These are phyloP conservation scores for Zaprionus tsacasi DNA, from an alignment of 1,140 invertebrate genomes.

Conservation along the genomic window DNA sequence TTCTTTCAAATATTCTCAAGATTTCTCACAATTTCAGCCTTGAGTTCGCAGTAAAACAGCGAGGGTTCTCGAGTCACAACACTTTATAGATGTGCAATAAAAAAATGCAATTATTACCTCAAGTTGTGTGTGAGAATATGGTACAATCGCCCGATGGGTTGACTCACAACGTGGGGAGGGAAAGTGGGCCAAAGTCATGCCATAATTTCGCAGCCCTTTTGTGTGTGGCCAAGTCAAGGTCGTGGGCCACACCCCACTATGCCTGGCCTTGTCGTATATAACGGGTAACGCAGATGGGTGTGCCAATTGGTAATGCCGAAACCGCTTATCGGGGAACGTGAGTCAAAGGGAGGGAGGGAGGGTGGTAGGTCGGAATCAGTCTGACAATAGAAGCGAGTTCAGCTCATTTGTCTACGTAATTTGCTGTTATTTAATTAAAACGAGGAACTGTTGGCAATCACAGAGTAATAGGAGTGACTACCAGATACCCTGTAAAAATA, in stretches of 20 bases:
- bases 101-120: slow-evolving; percentile 3
- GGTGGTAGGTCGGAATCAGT: slow-evolving; percentile 10
- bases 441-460: slow-evolving; percentile 49
- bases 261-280: not conserved
- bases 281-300: slow-evolving; percentile 21
- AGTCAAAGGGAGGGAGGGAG: slow-evolving; percentile 23
- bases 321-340: slow-evolving; percentile 30
- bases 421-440: slow-evolving; percentile 70
- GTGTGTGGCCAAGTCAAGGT: slow-evolving; percentile 23
- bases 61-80: not conserved
- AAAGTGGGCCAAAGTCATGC: slow-evolving; percentile 35
- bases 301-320: slow-evolving; percentile 10
- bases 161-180: not conserved
- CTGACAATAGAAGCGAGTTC: slow-evolving; percentile 9
- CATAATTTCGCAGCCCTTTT: slow-evolving; percentile 24
- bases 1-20: too few species aligned
- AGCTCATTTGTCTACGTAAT: slow-evolving; percentile 44
- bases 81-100: not conserved
- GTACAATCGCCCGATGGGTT: slow-evolving; percentile 6
- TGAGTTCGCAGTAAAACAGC: too few species aligned
- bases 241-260: slow-evolving; percentile 17
- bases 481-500: not conserved
- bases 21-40: too few species aligned
- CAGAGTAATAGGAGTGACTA: slow-evolving; percentile 19
- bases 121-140: slow-evolving; percentile 2